Evolutionary conservation across 2,888 invertebrate species (phyloP), one percentile per base, ranked within the genome.

Genomic region (Macroteleia sp.): DNA sequence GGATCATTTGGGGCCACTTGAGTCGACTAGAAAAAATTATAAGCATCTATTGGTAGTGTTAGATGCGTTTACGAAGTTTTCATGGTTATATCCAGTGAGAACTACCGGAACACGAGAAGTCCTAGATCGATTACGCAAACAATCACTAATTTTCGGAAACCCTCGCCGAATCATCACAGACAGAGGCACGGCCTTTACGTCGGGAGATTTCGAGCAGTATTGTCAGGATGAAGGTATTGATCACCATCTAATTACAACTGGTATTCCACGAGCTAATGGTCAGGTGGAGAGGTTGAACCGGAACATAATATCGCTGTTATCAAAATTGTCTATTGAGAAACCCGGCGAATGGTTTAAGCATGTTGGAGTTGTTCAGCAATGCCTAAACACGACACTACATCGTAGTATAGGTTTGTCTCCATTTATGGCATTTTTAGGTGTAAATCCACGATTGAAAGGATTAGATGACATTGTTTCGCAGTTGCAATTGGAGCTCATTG

Each of bases 91-190:
- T 30, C 42, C 62, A 1, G 14, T 25, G 12, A 39, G 28, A 12
- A 41, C 34, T 4, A 61, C 30, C 1, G 30, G 30, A 30, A 32
- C 32, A 14, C 17, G 25, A 3, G 41, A 36, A 52, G 50, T 32
- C 2, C 10, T 50, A 9, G 17, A 50, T 9, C 34, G 32, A 17
- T n/a, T 52, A 3, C n/a, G 10, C n/a, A 36, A 34, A 6, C 52
- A 52, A 17, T 14, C 14, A 16, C 25, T 28, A 19, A 46, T 25
- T 3, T 25, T 46, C 22, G 44, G 22, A 4, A 44, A 44, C 20
- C 44, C 22, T 6, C 22, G 20, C 4, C 10, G 64, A n/a, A 62
- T 79, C 2, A 30, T 77, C 3, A 67, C 66, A 0, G 74, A 80
- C 22, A 52, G 77, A 12, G 44, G 44, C 12, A 22, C 44, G 4